Evolutionary conservation across 2,888 invertebrate species (phyloP), one percentile per base, ranked within the genome.

Genomic region (Cryptophagus acutangulus): DNA sequence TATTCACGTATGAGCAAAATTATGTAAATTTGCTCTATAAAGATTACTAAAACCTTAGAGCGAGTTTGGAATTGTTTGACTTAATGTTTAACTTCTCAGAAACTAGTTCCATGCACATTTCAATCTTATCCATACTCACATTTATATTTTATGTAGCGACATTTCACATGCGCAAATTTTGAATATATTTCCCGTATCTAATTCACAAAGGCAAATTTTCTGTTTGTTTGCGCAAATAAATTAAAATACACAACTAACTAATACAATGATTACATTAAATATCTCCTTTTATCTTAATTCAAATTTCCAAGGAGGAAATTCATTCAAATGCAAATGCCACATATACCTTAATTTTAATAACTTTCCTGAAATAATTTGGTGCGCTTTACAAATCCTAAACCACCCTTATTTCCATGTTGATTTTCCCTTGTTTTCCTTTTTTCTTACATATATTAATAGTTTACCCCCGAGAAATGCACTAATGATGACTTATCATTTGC

Each of bases 401-500:
- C 10, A 13, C 5, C 5, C 29, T 29, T 29, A 12, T 29, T 29
- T 10, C 5, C 12, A 12, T 29, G 8, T 5, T 29, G 5, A 29
- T 29, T 10, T 20, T 12, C 8, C 10, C 24, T 20, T 6, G 6
- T 8, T 20, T 20, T 20, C 24, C 24, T 20, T 20, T n/a, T n/a
- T n/a, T n/a, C n/a, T n/a, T n/a, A n/a, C n/a, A n/a, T n/a, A n/a
- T n/a, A n/a, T n/a, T n/a, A n/a, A n/a, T n/a, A n/a, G n/a, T n/a
- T 3, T 29, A 17, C 28, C 30, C 16, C 14, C 15, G 34, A 14
- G 34, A 20, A 17, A 34, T 17, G 12, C 17, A 28, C 43, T 43
- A 39, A 43, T 37, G 43, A 39, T 16, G 29, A 36, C 33, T 44
- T 43, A 43, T 43, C 40, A 40, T 44, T 44, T 40, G 36, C 40